phyloP scores from a whole-genome alignment of 1,140 invertebrate genomes.

The Drosophila takahashii region DNA sequence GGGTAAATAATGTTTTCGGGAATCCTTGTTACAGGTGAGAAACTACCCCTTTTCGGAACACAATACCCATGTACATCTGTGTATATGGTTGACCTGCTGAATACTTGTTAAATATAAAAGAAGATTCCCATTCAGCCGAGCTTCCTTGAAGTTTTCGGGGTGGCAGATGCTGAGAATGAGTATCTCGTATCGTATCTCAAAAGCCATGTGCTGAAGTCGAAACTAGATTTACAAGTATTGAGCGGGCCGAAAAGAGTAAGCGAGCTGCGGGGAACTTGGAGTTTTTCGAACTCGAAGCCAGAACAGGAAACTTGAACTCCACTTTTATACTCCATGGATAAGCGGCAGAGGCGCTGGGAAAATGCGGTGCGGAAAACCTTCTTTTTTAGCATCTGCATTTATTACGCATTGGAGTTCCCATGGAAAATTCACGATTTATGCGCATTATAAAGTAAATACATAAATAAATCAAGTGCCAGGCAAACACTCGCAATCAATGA shows the following conservation, averaged over 20 bases:
- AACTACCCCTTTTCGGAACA: constrained; percentile 26
- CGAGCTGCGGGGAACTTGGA: constrained; percentile 5
- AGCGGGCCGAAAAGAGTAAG: constrained; percentile 15
- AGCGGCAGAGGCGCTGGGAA: constrained; percentile 36
- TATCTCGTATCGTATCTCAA: constrained; percentile 15
- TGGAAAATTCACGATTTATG: constrained; percentile 49
- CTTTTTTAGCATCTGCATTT: constrained; percentile 24
- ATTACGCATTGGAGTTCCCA: constrained; percentile 17
- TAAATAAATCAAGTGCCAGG: constrained; percentile 4
- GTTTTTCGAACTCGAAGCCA: constrained; percentile 29
- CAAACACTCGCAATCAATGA: constrained; percentile 22
- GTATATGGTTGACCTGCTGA: constrained; percentile 14
- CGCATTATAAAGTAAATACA: constrained; percentile 9
- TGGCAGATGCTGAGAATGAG: constrained; percentile 21
- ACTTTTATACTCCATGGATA: constrained; percentile 1
- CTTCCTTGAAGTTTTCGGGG: constrained; percentile 35
- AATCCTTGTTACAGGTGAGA: constrained; percentile 28
- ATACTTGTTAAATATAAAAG: constrained; percentile 25
- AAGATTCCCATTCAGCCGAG: constrained; percentile 15
- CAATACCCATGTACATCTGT: neutral
- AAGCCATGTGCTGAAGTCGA: constrained; percentile 29
- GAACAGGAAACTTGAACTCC: constrained; percentile 74
- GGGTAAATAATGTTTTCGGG: constrained; percentile 15
- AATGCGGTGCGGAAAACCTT: constrained; percentile 65
- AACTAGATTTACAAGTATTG: constrained; percentile 79